A percentile compares a stretch with the other conserved stretches of the same genome.
Conservation (phyloP, 2,888 invertebrate species). For the Seira ritae region DNA sequence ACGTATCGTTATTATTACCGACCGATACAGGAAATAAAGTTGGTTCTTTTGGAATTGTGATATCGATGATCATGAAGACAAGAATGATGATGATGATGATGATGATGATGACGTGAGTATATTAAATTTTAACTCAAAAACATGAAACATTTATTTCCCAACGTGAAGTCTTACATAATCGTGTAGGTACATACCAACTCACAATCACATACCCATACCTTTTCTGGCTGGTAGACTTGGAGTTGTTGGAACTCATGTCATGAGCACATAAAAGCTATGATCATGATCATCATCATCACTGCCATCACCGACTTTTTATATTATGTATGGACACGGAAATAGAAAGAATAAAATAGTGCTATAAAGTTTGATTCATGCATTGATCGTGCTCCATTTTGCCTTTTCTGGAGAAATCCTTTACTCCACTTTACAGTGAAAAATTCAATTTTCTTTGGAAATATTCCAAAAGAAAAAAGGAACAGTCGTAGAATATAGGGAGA, state of each 20-base stretch:
- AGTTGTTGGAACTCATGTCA: background rate
- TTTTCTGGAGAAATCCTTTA: slow-evolving; percentile 1
- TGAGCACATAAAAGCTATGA: slow-evolving; percentile 6
- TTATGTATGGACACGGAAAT: slow-evolving; percentile 23
- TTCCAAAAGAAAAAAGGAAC: slow-evolving; percentile 42
- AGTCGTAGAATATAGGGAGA: slow-evolving; percentile 7
- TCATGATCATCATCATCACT: slow-evolving; percentile 15
- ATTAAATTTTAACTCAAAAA: slow-evolving; percentile 3
- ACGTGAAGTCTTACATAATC: too few relatives aligned
- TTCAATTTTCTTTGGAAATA: slow-evolving; percentile 64
- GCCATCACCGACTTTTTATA: slow-evolving; percentile 13
- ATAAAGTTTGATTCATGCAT: slow-evolving; percentile 52
- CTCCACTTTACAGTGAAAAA: slow-evolving; percentile 27
- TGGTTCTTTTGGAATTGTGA: slow-evolving; percentile 32
- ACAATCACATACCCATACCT: background rate
- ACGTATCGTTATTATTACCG: slow-evolving; percentile 35
- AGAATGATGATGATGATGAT: slow-evolving; percentile 6
- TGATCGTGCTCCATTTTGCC: slow-evolving; percentile 43
- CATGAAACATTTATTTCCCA: slow-evolving; percentile 12
- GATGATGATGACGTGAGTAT: slow-evolving; percentile 16
- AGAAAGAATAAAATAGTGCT: slow-evolving; percentile 35
- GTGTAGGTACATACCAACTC: background rate
- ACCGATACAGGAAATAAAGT: slow-evolving; percentile 48
- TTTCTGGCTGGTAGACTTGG: background rate
- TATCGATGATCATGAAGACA: slow-evolving; percentile 21